Base-by-base conservation (phyloP, 2,113 vertebrate genomes). In the Ivindomyrus marchei region DNA sequence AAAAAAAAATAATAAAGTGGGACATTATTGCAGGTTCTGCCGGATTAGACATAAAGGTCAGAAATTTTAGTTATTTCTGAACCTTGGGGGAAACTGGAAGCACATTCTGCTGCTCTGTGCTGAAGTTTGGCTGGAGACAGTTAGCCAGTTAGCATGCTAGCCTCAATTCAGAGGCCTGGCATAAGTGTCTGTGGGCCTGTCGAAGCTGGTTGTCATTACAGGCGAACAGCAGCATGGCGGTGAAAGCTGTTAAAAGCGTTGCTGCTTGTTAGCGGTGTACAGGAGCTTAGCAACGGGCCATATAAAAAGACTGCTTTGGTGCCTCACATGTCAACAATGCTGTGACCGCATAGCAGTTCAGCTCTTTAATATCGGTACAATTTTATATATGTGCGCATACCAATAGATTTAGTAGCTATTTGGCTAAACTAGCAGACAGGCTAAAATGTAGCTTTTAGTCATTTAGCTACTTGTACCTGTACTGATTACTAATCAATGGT, bases 171-270 rank as follows among this genome's bases (percentile, higher is more conserved):
- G 77, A 90, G 47, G 27, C 77, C 70, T 58, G 50, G 74, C n/a
- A 45, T 15, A 49, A 53, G 17, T 89, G 50, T 90, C 88, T 89
- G 91, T 89, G 89, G 91, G 88, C 91, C 88, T 50, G 91, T 92
- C 19, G 95, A 94, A 93, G 91, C 89, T 66, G 89, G 92, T 93
- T 94, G 92, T 95, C 94, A 95, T 88, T 93, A 90, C 94, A 91
- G 93, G 90, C 92, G 91, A 93, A 93, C 93, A n/a, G 3, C 91
- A 92, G 92, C 94, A 90, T 91, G 91, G 92, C 92, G 95, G 95
- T 97, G 95, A 97, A 95, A 97, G 96, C 94, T 94, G 94, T 96
- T 85, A 91, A 93, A 89, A 94, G 91, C 92, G 91, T 92, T 91
- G 90, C 90, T 92, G 91, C 88, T 94, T 94, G 93, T 93, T 94